Base-by-base conservation (phyloP, 2,888 invertebrate species). In the Disparrhopalites patrizii region DNA sequence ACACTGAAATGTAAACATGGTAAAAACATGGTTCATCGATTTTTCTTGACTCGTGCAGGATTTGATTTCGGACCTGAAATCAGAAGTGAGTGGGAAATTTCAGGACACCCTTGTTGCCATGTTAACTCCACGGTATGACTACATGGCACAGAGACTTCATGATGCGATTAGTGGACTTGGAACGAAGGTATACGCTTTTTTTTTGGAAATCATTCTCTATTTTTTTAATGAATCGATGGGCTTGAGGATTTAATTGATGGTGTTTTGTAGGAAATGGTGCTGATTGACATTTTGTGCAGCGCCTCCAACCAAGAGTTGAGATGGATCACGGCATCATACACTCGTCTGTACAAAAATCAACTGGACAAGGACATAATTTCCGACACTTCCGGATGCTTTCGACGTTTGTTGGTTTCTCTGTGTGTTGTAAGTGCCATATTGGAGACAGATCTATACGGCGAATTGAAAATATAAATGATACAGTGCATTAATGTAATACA, bases 331-430 rank as follows among this genome's bases (percentile, higher is more conserved):
- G 85, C 86, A 72, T 86, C 89, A 36, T 92, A 91, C 77, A 85
- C 87, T 75, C 83, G 86, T 18, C 25, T 58, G 8, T 65, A 58
- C 27, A 1, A 23, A 3, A 47, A 50, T 20, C 57, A 20, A 13
- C 57, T 95, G 74, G 94, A 95, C 77, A 85, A 87, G 58, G 93
- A 93, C 78, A 80, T 96, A 28, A 85, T 84, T 70, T 86, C 88
- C 57, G 97, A 97, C 79, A 95, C 95, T 1, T 91, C 91, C 55
- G 96, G 96, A 15, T 88, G 88, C 77, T 96, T 97, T 81, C 89
- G 90, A 79, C 85, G 94, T 62, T 82, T 97, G 47, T 86, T 97
- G 81, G 88, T 93, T 27, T 91, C 95, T 30, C 79, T 93, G 18
- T 88, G 88, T 76, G 87, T 87, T 78, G 88, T 86, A 77, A 81